Percentiles rank a stretch among this genome's conserved stretches.
phyloP scores from a whole-genome alignment of 1,140 invertebrate species.

The Probaryconus sp. region DNA sequence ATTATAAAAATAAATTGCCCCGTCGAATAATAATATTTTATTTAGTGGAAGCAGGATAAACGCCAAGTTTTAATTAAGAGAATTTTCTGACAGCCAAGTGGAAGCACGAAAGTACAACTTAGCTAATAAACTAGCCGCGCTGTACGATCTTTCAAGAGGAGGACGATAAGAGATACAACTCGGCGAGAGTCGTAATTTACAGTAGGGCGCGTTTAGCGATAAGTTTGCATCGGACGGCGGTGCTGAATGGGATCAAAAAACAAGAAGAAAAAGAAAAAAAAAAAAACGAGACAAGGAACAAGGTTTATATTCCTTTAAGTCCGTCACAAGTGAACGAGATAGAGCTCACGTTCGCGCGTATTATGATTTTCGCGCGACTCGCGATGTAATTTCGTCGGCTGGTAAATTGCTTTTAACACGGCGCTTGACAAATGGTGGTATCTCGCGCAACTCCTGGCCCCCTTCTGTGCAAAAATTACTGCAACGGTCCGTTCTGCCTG shows the following conservation, averaged over 20 bases:
- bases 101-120: conserved; percentile 40
- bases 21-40: conserved; percentile 45
- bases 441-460: neutral
- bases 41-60: conserved; percentile 57
- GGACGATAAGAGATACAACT: conserved; percentile 59
- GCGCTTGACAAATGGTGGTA: conserved; percentile 43
- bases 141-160: conserved; percentile 40
- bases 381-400: conserved; percentile 42
- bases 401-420: conserved; percentile 46
- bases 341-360: conserved; percentile 13
- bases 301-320: conserved; percentile 20
- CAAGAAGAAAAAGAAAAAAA: too few relatives aligned
- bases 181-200: conserved; percentile 58
- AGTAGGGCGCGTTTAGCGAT: conserved; percentile 30
- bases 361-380: conserved; percentile 25
- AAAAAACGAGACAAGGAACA: too few relatives aligned
- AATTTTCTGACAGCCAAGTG: conserved; percentile 51
- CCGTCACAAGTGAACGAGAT: conserved; percentile 25
- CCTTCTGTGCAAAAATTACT: conserved; percentile 17
- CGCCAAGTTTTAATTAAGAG: conserved; percentile 59
- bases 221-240: conserved; percentile 31
- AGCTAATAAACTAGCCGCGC: conserved; percentile 49
- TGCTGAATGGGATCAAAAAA: conserved; percentile 29
- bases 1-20: conserved; percentile 31
- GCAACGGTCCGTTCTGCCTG: conserved; percentile 4